phyloP scores from a whole-genome alignment of 2,797 vertebrate genomes.

The Psittacula echo region DNA sequence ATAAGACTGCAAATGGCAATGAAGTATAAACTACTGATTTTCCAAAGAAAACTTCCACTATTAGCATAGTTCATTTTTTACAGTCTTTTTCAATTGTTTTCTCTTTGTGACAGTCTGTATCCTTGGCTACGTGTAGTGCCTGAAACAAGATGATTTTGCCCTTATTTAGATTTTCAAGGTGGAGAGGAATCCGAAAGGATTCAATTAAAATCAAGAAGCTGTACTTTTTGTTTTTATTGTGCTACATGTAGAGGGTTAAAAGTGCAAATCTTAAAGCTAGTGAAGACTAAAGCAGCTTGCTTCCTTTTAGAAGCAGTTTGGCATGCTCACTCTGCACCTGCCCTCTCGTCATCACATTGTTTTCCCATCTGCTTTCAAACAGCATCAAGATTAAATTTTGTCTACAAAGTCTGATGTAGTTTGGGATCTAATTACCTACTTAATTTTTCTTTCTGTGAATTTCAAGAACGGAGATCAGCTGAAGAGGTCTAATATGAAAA shows the following conservation, averaged over 20 bases:
- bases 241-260: slow-evolving; percentile 12
- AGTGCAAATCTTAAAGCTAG: neutral
- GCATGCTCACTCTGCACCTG: slow-evolving; percentile 1
- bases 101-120: neutral
- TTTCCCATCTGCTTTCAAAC: slow-evolving; percentile 53
- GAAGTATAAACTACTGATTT: neutral
- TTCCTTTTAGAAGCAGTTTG: neutral
- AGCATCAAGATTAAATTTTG: neutral
- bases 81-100: neutral
- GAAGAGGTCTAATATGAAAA: neutral
- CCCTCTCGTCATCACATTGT: slow-evolving; percentile 9
- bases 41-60: neutral
- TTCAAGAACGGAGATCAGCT: neutral
- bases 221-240: neutral
- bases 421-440: neutral
- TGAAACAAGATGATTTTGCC: neutral
- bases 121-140: neutral
- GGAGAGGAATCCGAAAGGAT: neutral
- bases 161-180: neutral
- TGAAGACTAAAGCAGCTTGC: slow-evolving; percentile 30
- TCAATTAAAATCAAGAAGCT: neutral
- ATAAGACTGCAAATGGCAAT: neutral
- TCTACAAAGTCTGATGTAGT: neutral
- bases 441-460: slow-evolving; percentile 19
- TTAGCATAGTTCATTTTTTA: neutral